Base-by-base conservation (phyloP, 2,888 invertebrate genomes). In the Cephonodes hylas region DNA sequence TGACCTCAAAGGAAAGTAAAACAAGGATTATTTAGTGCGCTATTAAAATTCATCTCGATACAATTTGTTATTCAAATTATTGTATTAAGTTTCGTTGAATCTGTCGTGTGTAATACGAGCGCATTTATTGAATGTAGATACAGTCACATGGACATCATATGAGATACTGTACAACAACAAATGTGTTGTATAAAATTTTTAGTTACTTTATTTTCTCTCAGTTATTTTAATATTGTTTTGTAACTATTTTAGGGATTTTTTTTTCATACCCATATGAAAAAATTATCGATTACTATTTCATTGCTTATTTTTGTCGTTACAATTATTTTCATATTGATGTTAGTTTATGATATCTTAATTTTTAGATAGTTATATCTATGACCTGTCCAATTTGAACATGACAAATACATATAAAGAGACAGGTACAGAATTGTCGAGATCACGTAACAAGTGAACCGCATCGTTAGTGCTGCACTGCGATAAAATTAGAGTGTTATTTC, bases 401-500 rank as follows among this genome's bases (percentile, higher is more conserved):
- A 48, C 8, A 53, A 31, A 31, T 15, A 53, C 10, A 8, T 18
- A 31, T 6, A 18, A 18, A 31, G 46, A 60, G 67, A 8, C 31
- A 31, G 3, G 8, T 27, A 53, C 46, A 60, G 67, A 64, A 57
- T 59, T 48, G 63, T 63, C 63, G 57, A 64, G 63, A 72, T 74
- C 71, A 70, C 66, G 67, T 73, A 70, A 71, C 69, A 64, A 73
- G 67, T 71, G 69, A 68, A 72, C 62, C 69, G 73, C 72, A 73
- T 72, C 72, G 67, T 74, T 71, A 73, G 75, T 64, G 69, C 64
- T 77, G 76, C 75, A 77, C 71, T 64, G 74, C 73, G 83, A 80
- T 84, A 81, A 81, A 82, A 82, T 82, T 81, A 83, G 80, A 80
- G 66, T 60, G 83, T 79, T 85, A 86, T 86, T 87, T 84, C 67